Evolutionary conservation across 2,113 vertebrate species (phyloP).

Genomic region (Rallus limicola): DNA sequence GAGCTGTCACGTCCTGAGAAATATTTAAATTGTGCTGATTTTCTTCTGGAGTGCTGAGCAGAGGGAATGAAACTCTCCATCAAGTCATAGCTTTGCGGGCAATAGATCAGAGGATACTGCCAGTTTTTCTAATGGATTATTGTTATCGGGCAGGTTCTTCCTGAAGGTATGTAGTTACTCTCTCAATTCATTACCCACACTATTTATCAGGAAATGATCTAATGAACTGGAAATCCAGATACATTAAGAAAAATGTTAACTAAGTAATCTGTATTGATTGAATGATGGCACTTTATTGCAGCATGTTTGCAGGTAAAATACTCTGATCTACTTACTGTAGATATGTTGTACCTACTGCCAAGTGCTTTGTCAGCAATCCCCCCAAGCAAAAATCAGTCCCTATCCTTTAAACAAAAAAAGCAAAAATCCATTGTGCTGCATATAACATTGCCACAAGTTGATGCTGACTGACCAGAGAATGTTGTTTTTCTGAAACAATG

Average conservation of each 20-base stretch:
- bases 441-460: slow-evolving; percentile 65
- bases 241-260: slow-evolving; percentile 66
- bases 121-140: slow-evolving; percentile 83
- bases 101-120: slow-evolving; percentile 83
- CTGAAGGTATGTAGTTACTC: slow-evolving; percentile 82
- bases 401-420: slow-evolving; percentile 41
- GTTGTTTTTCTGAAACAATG: slow-evolving; percentile 48
- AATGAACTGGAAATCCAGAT: slow-evolving; percentile 69
- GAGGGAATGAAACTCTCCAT: slow-evolving; percentile 83
- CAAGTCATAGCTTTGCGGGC: slow-evolving; percentile 80
- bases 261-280: slow-evolving; percentile 67
- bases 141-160: slow-evolving; percentile 79
- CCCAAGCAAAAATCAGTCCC: background rate
- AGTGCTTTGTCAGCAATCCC: slow-evolving; percentile 71
- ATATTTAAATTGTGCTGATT: slow-evolving; percentile 82
- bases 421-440: slow-evolving; percentile 40
- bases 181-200: slow-evolving; percentile 74
- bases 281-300: slow-evolving; percentile 73
- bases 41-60: slow-evolving; percentile 83
- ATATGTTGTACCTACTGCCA: slow-evolving; percentile 40
- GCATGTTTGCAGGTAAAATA: slow-evolving; percentile 74
- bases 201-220: slow-evolving; percentile 77
- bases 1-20: slow-evolving; percentile 80
- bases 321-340: slow-evolving; percentile 55
- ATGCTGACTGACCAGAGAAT: slow-evolving; percentile 49